Evolutionary conservation across 2,113 vertebrate species (phyloP).

Genomic region (Saimiri boliviensis): DNA sequence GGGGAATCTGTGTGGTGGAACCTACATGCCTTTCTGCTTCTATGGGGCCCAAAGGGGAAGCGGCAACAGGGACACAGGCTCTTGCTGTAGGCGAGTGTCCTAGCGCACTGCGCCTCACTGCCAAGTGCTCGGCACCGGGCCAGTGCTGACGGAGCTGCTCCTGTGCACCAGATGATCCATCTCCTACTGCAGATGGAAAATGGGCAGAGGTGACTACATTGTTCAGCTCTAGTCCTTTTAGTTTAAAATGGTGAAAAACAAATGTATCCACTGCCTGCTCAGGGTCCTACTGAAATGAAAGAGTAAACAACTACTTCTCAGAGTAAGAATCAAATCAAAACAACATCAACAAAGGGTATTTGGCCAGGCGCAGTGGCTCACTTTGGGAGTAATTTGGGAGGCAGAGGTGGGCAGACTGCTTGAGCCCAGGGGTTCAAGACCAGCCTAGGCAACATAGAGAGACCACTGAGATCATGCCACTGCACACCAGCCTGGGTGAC

Average conservation of each 20-base stretch:
- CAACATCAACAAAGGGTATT: not conserved
- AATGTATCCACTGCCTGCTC: not conserved
- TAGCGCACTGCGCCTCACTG: rapidly evolving
- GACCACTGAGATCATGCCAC: too few species aligned
- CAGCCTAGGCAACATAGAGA: too few species aligned
- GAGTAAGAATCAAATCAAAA: not conserved
- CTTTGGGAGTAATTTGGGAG: too few species aligned
- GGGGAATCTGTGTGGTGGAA: not conserved
- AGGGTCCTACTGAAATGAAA: not conserved
- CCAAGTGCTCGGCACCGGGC: not conserved
- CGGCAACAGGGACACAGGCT: not conserved
- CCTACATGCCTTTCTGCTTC: too few species aligned
- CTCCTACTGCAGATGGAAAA: not conserved
- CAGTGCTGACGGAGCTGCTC: too few species aligned
- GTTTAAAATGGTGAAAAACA: not conserved
- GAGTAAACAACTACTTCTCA: not conserved
- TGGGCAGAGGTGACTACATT: not conserved
- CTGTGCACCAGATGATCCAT: not conserved
- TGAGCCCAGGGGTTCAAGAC: too few species aligned
- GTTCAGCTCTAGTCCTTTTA: too few species aligned
- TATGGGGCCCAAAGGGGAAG: not conserved
- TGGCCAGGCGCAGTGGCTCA: too few species aligned
- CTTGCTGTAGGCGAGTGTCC: not conserved
- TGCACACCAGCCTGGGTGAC: too few species aligned
- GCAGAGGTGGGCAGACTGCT: too few species aligned